Evolutionary conservation across 2,888 invertebrate genomes (phyloP).

Genomic region (Buathra laborator): DNA sequence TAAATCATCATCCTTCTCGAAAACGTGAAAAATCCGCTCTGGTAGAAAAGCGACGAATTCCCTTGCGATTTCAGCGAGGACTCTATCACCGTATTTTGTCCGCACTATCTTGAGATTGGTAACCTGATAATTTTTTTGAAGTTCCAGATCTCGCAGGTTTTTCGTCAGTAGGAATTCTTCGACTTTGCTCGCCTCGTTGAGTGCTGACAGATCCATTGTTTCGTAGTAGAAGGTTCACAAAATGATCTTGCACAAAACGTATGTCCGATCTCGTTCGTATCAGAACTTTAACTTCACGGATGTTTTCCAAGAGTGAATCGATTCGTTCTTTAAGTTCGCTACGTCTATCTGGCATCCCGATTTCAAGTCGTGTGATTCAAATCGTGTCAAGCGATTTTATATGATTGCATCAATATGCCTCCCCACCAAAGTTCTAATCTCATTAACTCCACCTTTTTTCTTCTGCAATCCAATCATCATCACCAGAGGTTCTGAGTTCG

Average conservation of each 20-base stretch:
- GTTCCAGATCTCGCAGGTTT: not conserved
- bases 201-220: not conserved
- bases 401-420: not conserved
- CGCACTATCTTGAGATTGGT: not conserved
- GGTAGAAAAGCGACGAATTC: too few species aligned
- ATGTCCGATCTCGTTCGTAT: not conserved
- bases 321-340: not conserved
- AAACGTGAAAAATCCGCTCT: too few species aligned
- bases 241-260: not conserved
- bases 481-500: not conserved
- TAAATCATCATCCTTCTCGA: too few species aligned
- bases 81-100: not conserved
- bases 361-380: too few species aligned
- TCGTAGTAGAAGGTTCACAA: not conserved
- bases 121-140: not conserved
- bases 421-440: not conserved
- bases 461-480: not conserved
- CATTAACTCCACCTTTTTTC: not conserved
- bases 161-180: slow-evolving; percentile 4
- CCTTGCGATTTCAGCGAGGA: too few species aligned
- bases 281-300: not conserved
- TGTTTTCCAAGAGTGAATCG: not conserved
- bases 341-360: not conserved
- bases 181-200: not conserved
- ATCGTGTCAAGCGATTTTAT: too few species aligned